phyloP scores from a whole-genome alignment of 2,797 vertebrate genomes.

The Gallinago nigripennis region DNA sequence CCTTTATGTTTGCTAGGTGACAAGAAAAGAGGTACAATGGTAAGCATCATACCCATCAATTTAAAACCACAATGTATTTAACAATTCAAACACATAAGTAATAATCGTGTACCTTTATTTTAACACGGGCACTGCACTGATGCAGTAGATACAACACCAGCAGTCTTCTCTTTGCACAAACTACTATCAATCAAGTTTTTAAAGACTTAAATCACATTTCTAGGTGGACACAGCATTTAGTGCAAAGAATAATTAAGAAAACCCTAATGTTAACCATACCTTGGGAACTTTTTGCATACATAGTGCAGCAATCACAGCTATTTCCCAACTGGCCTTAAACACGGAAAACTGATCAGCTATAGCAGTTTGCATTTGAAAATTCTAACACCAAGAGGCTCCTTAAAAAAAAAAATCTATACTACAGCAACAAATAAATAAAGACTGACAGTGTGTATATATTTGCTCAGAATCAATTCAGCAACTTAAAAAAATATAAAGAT shows the following conservation, averaged over 20 bases:
- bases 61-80: neutral
- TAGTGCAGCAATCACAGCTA: neutral
- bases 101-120: slow-evolving; percentile 68
- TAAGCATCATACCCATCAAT: neutral
- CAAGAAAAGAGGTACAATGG: neutral
- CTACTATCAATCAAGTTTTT: slow-evolving; percentile 39
- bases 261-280: slow-evolving; percentile 18
- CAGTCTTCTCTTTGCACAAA: slow-evolving; percentile 55
- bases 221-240: slow-evolving; percentile 69
- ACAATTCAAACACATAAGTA: slow-evolving; percentile 18
- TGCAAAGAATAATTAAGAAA: slow-evolving; percentile 64
- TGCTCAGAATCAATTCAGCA: slow-evolving; percentile 52
- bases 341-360: slow-evolving; percentile 8
- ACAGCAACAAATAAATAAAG: slow-evolving; percentile 51
- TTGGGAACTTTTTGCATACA: slow-evolving; percentile 29
- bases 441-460: slow-evolving; percentile 15
- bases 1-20: neutral
- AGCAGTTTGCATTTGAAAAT: slow-evolving; percentile 21
- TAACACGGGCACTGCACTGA: slow-evolving; percentile 44
- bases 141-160: slow-evolving; percentile 59
- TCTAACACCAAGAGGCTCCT: neutral
- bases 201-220: slow-evolving; percentile 57
- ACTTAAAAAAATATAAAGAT: slow-evolving; percentile 36
- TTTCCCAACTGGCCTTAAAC: slow-evolving; percentile 26
- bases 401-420: neutral